A percentile compares a stretch with the other conserved stretches of the same genome.
Conservation (phyloP, 1,140 invertebrate genomes). For the Diabrotica undecimpunctata region DNA sequence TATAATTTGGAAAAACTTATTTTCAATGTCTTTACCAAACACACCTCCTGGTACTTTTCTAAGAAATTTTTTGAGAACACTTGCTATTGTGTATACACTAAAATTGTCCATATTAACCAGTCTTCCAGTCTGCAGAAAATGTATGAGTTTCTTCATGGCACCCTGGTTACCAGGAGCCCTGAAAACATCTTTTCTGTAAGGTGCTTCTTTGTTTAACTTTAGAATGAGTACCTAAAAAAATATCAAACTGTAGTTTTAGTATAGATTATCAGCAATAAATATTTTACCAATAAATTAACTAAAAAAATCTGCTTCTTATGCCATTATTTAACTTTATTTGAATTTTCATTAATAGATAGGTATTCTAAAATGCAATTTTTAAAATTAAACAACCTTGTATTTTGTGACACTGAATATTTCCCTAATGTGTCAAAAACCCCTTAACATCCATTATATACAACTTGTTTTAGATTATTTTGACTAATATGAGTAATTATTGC, state of each 20-base stretch:
- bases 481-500: no score
- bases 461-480: no score
- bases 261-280: background rate
- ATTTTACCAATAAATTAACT: background rate
- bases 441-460: no score
- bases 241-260: background rate
- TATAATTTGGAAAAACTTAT: conserved; percentile 84
- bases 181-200: conserved; percentile 88
- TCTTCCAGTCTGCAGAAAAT: conserved; percentile 90
- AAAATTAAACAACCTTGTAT: no score
- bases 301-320: no score
- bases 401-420: no score
- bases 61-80: conserved; percentile 96
- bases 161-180: conserved; percentile 90
- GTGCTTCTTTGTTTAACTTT: conserved; percentile 93
- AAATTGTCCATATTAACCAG: conserved; percentile 97
- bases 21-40: conserved; percentile 87
- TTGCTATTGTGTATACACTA: conserved; percentile 96
- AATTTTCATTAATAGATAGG: no score
- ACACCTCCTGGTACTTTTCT: conserved; percentile 95
- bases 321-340: no score
- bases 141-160: conserved; percentile 94
- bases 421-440: no score
- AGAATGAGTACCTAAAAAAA: conserved; percentile 77
- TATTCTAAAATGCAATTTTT: background rate